Evolutionary conservation across 2,797 vertebrate genomes (phyloP), one percentile per base, ranked within the genome.

Genomic region (Arrhamphus sclerolepis): DNA sequence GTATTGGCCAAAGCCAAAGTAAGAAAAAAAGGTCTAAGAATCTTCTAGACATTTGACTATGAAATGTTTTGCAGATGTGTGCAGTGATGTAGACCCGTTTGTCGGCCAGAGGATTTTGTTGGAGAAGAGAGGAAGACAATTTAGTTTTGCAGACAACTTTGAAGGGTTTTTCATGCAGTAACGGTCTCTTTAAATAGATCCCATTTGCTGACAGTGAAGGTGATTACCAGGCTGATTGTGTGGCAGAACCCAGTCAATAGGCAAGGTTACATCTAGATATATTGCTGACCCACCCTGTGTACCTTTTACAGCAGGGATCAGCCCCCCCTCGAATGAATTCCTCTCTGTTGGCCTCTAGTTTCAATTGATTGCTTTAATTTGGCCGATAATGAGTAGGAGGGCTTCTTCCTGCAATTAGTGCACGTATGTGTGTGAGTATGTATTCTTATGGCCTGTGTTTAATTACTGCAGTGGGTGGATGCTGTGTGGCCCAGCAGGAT

Each of bases 311-410:
- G 70, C 77, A 62, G 20, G 55, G 74, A 70, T 78, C 82, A 68
- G 60, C 56, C 59, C 75, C 58, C n/a, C 58, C 19, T 0, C 77
- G 75, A 82, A 80, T 72, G 72, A 80, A 80, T 81, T 75, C 73
- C 72, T 85, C 76, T 79, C 84, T 80, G 75, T 75, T 86, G 80
- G 75, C 84, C 74, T 83, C 83, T 82, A 64, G 72, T 86, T 82
- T 81, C 80, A 82, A 87, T 85, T 89, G 81, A 89, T 88, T 87
- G 72, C 80, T 81, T 89, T 88, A 80, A 86, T 89, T 88, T 86
- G 83, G 70, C 75, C 83, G 70, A 69, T 85, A 89, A 86, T 86
- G 80, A 84, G 71, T 59, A 54, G 68, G 69, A 82, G 75, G 61
- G 76, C 81, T 89, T 80, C 72, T 52, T 78, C 62, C 69, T 84